Conservation (phyloP, 2,888 invertebrate genomes). For the Apodemia zela region DNA sequence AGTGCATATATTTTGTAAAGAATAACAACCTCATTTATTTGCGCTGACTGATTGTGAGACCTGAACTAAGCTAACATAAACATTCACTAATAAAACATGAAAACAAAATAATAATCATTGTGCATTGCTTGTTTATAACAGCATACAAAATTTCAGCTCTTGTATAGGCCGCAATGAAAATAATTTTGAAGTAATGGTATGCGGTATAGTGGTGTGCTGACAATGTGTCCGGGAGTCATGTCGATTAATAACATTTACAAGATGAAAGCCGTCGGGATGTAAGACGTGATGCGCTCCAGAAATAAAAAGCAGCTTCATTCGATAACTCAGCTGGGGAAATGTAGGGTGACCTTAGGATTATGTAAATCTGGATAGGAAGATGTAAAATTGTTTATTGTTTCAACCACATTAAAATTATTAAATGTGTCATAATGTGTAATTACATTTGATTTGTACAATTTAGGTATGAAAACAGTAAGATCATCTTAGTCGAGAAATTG, state of each 20-base stretch:
- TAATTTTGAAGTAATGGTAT: conserved; percentile 6
- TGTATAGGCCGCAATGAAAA: conserved; percentile 27
- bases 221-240: conserved; percentile 64
- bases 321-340: conserved; percentile 71
- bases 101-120: not conserved
- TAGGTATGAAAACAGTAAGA: no score
- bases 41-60: conserved; percentile 41
- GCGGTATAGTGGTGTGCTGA: conserved; percentile 40
- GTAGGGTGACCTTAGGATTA: conserved; percentile 38
- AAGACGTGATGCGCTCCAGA: conserved; percentile 70
- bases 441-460: no score
- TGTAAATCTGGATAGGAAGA: not conserved
- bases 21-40: conserved; percentile 49
- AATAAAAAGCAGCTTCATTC: conserved; percentile 70
- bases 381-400: not conserved
- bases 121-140: conserved; percentile 27
- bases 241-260: conserved; percentile 79
- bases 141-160: no score
- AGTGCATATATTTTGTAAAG: conserved; percentile 5
- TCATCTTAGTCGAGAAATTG: no score
- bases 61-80: conserved; percentile 46
- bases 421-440: no score
- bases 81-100: conserved; percentile 44
- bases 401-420: not conserved
- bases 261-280: conserved; percentile 74